Evolutionary conservation across 2,888 invertebrate species (phyloP).

Genomic region (Piscicola geometra): DNA sequence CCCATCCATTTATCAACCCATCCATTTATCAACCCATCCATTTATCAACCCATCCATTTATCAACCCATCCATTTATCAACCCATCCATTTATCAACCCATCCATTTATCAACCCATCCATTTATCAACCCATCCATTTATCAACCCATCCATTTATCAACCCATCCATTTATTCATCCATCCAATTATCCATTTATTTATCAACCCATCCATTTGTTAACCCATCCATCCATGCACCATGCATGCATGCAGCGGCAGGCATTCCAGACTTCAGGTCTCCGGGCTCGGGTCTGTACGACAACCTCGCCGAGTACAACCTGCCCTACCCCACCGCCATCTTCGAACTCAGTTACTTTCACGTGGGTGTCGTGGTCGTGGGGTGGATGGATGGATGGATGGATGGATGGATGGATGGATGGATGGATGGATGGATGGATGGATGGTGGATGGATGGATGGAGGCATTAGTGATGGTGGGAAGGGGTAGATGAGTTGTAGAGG

Average conservation of each 20-base stretch:
- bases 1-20: too few species aligned
- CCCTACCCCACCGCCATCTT: conserved; percentile 88
- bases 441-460: background rate
- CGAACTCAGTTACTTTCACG: conserved; percentile 67
- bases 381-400: background rate
- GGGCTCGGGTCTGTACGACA: conserved; percentile 82
- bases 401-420: background rate
- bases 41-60: too few species aligned
- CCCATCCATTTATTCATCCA: too few species aligned
- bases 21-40: too few species aligned
- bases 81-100: too few species aligned
- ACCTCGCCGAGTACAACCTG: conserved; percentile 81
- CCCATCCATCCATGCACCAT: conserved; percentile 47
- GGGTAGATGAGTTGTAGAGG: background rate
- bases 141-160: too few species aligned
- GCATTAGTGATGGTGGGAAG: background rate
- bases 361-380: background rate
- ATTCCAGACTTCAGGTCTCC: conserved; percentile 94
- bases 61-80: too few species aligned
- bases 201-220: too few species aligned
- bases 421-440: background rate
- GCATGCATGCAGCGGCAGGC: conserved; percentile 84
- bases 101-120: too few species aligned
- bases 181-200: too few species aligned
- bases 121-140: too few species aligned